phyloP scores from a whole-genome alignment of 2,888 invertebrate species.

The Acleris holmiana region DNA sequence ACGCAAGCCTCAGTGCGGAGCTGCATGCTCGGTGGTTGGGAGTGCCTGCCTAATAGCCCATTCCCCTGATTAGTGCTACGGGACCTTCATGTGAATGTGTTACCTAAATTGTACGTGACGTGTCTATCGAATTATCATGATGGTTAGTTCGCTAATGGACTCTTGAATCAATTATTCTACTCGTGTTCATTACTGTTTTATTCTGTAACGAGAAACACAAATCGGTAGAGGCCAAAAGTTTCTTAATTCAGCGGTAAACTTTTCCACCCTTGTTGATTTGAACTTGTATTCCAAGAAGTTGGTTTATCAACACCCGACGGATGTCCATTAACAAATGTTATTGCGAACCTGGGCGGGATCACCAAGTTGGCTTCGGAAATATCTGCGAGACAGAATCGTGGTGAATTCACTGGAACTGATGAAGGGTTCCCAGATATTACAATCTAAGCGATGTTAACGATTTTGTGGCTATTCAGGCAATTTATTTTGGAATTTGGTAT shows the following conservation, averaged over 20 bases:
- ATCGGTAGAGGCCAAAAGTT: slow-evolving; percentile 2
- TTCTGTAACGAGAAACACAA: slow-evolving; percentile 12
- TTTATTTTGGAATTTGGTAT: slow-evolving; percentile 17
- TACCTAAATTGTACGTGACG: slow-evolving; percentile 31
- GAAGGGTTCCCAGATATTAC: slow-evolving; percentile 17
- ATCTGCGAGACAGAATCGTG: slow-evolving; percentile 37
- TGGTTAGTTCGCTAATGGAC: slow-evolving; percentile 16
- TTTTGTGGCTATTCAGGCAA: slow-evolving; percentile 6
- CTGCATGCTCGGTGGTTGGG: slow-evolving; percentile 32
- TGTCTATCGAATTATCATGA: slow-evolving; percentile 23
- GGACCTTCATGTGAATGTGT: slow-evolving; percentile 32
- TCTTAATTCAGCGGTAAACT: slow-evolving; percentile 13
- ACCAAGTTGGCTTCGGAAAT: slow-evolving; percentile 45
- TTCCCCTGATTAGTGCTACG: slow-evolving; percentile 32
- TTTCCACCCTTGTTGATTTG: slow-evolving; percentile 18
- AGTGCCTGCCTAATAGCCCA: slow-evolving; percentile 33
- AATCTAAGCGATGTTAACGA: not conserved
- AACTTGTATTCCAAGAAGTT: slow-evolving; percentile 52
- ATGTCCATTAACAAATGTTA: slow-evolving; percentile 64
- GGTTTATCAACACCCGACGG: slow-evolving; percentile 54
- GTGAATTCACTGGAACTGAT: slow-evolving; percentile 25
- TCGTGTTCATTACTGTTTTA: not conserved
- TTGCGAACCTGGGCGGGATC: slow-evolving; percentile 57
- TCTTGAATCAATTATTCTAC: not conserved
- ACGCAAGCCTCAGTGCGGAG: slow-evolving; percentile 55